Evolutionary conservation across 2,888 invertebrate species (phyloP), one percentile per base, ranked within the genome.

Genomic region (Plusia festucae): DNA sequence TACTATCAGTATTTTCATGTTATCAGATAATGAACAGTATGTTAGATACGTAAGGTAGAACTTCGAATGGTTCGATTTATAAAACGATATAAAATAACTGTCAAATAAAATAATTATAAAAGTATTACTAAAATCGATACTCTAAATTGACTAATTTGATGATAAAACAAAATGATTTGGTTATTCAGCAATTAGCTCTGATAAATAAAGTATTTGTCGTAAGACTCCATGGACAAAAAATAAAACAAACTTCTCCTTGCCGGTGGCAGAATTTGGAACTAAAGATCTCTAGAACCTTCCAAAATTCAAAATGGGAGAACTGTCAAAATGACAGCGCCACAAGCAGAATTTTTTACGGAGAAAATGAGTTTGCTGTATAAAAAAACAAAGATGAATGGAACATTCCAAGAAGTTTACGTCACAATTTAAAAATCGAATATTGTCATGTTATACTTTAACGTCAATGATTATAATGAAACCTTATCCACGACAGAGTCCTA

Each of bases 401-500:
- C 32, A 30, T 61, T 57, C 34, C 16, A 54, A 20, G 8, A 11
- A 56, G 53, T 20, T 11, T 11, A 9, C 18, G n/a, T 34, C 15
- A 0, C 9, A 20, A 34, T 53, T 55, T n/a, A 58, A 60, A 34
- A 30, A 1, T 1, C 2, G 9, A 7, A 16, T 7, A 20, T 4
- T 15, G 32, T 32, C 1, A 5, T 6, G 52, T 3, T 46, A 46
- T 18, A 74, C 22, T 60, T 16, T 74, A 20, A 52, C 51, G 40
- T 49, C 44, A 52, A n/a, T n/a, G 27, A 20, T 46, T 49, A 60
- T 32, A 5, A 24, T 32, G 27, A 15, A 59, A 5, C n/a, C 20
- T 51, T 15, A 58, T 40, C 55, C 54, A 51, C 53, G 59, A 73
- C 51, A 76, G 20, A 58, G 55, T 64, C 32, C 16, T 44, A 49